Base-by-base conservation (phyloP, 1,140 invertebrate genomes). In the Agrilus planipennis region DNA sequence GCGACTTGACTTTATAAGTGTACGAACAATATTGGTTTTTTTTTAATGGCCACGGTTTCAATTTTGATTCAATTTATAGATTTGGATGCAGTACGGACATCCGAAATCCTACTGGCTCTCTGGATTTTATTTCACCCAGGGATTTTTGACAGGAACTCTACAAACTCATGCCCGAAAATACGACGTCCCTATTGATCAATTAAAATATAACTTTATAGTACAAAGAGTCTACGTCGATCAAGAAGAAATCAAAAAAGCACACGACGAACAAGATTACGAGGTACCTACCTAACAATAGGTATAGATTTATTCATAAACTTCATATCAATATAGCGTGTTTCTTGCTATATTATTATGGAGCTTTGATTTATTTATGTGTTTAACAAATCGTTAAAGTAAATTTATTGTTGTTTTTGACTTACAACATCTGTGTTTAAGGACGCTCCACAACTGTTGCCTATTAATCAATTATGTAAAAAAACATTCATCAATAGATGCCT, bases 91-190 rank as follows among this genome's bases (percentile, higher is more conserved):
- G 25, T 68, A 72, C 7, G 77, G 75, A 4, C 65, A 64, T n/a
- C 85, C 84, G 9, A 69, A 72, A 22, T 89, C 86, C 4, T 91
- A 79, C 55, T 93, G 89, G 89, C 61, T 93, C 20, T 86, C 87
- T 25, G 89, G 89, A 12, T 79, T 92, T 52, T 93, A 86, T 60
- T 92, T 90, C 58, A 87, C 88, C 0, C 89, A 92, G 72, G 87
- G 87, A 25, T 86, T 93, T 55, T 69, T 92, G 39, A 92, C 89
- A 4, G 87, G 85, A 3, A 74, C 81, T 11, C 63, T 90, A 34
- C 89, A 92, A 64, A 87, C 87, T 1, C 81, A 79, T 61, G 84
- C 88, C 1, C 68, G 89, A 23, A 83, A 82, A 51, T 84, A 88
- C 47, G 71, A 77, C 21, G 71, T 86, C 30, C 86, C 89, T 1